These are phyloP conservation scores for Saimiri boliviensis DNA, from an alignment of 2,113 vertebrate species.

Conservation along the genomic window DNA sequence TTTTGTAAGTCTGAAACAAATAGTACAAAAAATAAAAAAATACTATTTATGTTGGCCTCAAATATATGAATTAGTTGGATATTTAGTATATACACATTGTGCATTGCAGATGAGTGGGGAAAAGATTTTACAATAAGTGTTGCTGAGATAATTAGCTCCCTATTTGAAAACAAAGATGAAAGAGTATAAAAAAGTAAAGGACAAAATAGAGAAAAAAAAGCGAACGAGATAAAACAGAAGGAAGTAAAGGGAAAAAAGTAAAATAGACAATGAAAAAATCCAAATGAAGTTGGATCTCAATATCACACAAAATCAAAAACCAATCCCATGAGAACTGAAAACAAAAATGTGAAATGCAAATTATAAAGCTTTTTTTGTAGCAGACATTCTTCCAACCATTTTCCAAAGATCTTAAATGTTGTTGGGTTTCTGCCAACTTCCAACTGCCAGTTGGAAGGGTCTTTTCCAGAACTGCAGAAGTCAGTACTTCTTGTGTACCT, in stretches of 20 bases:
- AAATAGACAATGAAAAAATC: not conserved
- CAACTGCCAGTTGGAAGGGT: not conserved
- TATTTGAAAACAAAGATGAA: not conserved
- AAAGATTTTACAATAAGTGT: not conserved
- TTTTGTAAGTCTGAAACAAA: not conserved
- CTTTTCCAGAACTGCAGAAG: not conserved
- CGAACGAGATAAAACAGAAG: too few species aligned
- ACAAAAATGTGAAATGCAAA: not conserved
- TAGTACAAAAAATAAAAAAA: not conserved
- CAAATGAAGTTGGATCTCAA: not conserved
- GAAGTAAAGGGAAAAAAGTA: not conserved
- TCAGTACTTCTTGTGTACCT: not conserved
- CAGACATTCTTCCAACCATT: not conserved
- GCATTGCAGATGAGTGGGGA: not conserved
- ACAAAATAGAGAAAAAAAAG: not conserved
- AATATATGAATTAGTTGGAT: not conserved
- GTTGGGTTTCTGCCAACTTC: constrained; percentile 1
- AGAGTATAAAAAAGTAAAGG: not conserved
- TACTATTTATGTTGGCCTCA: not conserved
- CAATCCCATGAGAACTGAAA: not conserved
- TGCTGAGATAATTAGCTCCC: not conserved
- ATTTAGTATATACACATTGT: not conserved
- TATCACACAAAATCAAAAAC: not conserved
- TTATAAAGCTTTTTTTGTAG: not conserved
- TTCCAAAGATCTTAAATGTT: not conserved